These are phyloP conservation scores for Paedocypris micromegethes DNA, from an alignment of 2,797 vertebrate species.

Conservation along the genomic window DNA sequence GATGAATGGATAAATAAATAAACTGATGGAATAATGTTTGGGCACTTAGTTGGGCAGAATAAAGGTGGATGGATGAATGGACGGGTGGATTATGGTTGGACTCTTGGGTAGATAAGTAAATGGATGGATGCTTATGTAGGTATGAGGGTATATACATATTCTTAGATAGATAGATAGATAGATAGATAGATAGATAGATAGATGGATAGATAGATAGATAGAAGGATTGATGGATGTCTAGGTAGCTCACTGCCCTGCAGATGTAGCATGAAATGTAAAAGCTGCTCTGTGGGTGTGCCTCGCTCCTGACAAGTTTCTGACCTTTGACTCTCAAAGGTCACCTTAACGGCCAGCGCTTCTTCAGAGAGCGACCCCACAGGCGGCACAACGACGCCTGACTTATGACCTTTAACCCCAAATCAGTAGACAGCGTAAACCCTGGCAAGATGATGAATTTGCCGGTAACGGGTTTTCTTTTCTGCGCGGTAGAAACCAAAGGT, in stretches of 20 bases:
- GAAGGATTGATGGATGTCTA: neutral
- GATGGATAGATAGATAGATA: too few relatives aligned
- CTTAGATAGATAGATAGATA: too few relatives aligned
- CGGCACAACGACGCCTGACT: conserved; percentile 44
- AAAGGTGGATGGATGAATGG: too few relatives aligned
- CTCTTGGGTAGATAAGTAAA: too few relatives aligned
- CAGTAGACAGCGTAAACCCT: conserved; percentile 47
- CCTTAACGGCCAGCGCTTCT: conserved; percentile 27
- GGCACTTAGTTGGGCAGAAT: too few relatives aligned
- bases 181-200: too few relatives aligned
- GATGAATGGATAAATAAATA: too few relatives aligned
- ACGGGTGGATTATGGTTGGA: too few relatives aligned
- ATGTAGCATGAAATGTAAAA: conserved; percentile 2
- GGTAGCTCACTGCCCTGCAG: neutral
- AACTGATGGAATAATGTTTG: too few relatives aligned
- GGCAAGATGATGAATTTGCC: conserved; percentile 34
- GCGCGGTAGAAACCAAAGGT: conserved; percentile 18
- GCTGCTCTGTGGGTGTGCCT: conserved; percentile 12
- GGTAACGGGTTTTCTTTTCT: conserved; percentile 32
- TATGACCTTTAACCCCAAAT: conserved; percentile 53
- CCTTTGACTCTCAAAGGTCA: conserved; percentile 31
- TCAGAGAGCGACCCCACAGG: conserved; percentile 27
- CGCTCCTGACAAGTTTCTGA: conserved; percentile 17
- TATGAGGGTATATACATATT: too few relatives aligned
- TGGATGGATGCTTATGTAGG: too few relatives aligned